These are phyloP conservation scores for Propsilocerus akamusi DNA, from an alignment of 1,140 invertebrate species.

Conservation along the genomic window DNA sequence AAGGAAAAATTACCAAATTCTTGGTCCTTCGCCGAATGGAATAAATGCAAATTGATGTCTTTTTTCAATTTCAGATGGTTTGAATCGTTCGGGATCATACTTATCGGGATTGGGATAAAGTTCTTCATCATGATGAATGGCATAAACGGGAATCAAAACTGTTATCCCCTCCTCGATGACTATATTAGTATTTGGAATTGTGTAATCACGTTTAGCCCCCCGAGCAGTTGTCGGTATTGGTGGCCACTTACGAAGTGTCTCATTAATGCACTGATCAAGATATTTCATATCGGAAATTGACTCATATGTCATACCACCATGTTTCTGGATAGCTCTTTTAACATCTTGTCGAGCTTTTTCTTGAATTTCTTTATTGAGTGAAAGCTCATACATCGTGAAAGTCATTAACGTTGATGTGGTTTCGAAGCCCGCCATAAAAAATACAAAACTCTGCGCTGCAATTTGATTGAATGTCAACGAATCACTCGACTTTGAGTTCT, in stretches of 20 bases:
- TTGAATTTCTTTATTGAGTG: constrained; percentile 37
- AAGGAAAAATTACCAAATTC: constrained; percentile 21
- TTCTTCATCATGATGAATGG: constrained; percentile 20
- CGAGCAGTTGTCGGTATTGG: constrained; percentile 18
- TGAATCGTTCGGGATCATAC: constrained; percentile 30
- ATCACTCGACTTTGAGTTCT: constrained; percentile 4
- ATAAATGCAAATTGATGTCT: constrained; percentile 20
- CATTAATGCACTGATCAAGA: constrained; percentile 21
- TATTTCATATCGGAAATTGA: constrained; percentile 20
- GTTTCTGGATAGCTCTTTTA: constrained; percentile 21
- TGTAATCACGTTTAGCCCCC: background rate
- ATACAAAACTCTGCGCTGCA: constrained; percentile 35
- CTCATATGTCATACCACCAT: constrained; percentile 30
- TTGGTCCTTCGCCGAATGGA: constrained; percentile 24
- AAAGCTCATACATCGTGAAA: constrained; percentile 33
- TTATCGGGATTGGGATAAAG: constrained; percentile 31
- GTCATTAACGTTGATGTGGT: constrained; percentile 35
- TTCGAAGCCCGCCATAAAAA: constrained; percentile 47
- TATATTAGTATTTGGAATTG: background rate
- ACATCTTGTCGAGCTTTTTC: constrained; percentile 35
- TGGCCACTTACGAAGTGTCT: constrained; percentile 27
- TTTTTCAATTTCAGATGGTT: constrained; percentile 7
- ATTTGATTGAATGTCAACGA: constrained; percentile 14
- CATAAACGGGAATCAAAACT: constrained; percentile 12
- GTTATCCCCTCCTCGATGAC: constrained; percentile 10